Evolutionary conservation across 2,888 invertebrate species (phyloP).

Genomic region (Tachina lurida): DNA sequence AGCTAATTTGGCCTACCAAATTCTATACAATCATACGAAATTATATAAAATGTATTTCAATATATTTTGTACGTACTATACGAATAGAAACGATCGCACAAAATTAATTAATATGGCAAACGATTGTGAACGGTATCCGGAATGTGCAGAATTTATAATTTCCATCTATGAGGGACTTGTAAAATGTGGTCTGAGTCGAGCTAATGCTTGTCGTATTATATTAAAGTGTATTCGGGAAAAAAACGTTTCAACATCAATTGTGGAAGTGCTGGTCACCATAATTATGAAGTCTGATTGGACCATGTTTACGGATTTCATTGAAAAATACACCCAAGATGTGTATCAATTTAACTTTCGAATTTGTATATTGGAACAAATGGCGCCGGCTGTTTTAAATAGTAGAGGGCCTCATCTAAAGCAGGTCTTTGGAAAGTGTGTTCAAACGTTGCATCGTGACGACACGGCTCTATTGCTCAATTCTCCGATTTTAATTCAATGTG

Average conservation of each 20-base stretch:
- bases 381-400: constrained; percentile 61
- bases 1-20: constrained; percentile 61
- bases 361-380: constrained; percentile 71
- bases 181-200: constrained; percentile 71
- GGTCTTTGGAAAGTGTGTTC: constrained; percentile 72
- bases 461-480: constrained; percentile 55
- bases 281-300: constrained; percentile 74
- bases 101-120: constrained; percentile 73
- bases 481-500: constrained; percentile 65
- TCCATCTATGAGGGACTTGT: constrained; percentile 66
- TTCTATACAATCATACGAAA: constrained; percentile 68
- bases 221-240: constrained; percentile 64
- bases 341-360: constrained; percentile 72
- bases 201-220: constrained; percentile 72
- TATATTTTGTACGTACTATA: constrained; percentile 72
- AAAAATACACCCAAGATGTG: constrained; percentile 67
- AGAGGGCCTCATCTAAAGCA: constrained; percentile 64
- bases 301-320: constrained; percentile 73
- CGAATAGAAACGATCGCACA: constrained; percentile 63
- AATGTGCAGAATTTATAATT: constrained; percentile 65
- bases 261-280: constrained; percentile 73
- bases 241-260: constrained; percentile 29
- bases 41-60: constrained; percentile 68
- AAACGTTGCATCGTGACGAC: constrained; percentile 68
- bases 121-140: constrained; percentile 74